Conservation (phyloP, 2,797 vertebrate genomes). For the Scleropages formosus region DNA sequence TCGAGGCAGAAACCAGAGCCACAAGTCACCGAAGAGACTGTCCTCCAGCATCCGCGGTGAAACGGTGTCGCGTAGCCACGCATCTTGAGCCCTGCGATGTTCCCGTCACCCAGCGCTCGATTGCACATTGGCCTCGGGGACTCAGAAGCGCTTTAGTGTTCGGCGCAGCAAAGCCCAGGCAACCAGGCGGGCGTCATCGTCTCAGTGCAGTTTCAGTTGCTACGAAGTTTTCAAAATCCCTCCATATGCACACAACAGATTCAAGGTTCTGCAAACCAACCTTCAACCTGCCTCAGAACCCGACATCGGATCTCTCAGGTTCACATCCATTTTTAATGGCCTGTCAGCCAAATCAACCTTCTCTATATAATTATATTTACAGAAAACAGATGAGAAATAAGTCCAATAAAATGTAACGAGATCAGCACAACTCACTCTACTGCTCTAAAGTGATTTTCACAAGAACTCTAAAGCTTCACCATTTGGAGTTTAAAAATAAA, state of each 20-base stretch:
- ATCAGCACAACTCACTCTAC: constrained; percentile 41
- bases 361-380: constrained; percentile 45
- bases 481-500: constrained; percentile 53
- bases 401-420: constrained; percentile 38
- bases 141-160: constrained; percentile 2
- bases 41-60: too few species aligned
- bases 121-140: too few species aligned
- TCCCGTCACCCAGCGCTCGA: too few species aligned
- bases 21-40: too few species aligned
- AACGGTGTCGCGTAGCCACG: too few species aligned
- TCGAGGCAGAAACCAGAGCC: too few species aligned
- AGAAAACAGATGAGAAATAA: constrained; percentile 54
- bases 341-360: not conserved
- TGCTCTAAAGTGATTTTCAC: constrained; percentile 37
- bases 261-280: not conserved
- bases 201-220: constrained; percentile 12
- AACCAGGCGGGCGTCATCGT: not conserved
- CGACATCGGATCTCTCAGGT: not conserved
- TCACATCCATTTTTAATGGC: constrained; percentile 23
- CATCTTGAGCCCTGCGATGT: too few species aligned
- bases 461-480: constrained; percentile 42
- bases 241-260: not conserved
- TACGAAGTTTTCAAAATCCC: constrained; percentile 5
- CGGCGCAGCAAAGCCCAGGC: not conserved
- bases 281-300: constrained; percentile 9